phyloP scores from a whole-genome alignment of 2,113 vertebrate genomes.

The Ploceus nigricollis region DNA sequence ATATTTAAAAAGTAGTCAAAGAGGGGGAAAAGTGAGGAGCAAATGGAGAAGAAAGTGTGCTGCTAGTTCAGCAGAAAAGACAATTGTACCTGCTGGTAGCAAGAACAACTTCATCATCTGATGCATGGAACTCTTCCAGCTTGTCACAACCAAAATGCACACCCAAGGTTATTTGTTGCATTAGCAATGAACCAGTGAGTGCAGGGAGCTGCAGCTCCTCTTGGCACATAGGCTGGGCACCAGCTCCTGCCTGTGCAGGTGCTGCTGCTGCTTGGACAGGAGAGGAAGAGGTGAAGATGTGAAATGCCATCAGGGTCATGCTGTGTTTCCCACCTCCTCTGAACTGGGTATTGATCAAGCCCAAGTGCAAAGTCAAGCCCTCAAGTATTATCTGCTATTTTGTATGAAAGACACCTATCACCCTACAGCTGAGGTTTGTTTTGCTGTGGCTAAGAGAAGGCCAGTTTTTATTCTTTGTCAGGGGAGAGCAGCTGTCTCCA shows the following conservation, averaged over 20 bases:
- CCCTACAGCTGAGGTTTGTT: neutral
- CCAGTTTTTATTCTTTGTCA: neutral
- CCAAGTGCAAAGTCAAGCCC: neutral
- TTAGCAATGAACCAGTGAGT: neutral
- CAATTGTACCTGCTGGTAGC: neutral
- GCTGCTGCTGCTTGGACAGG: neutral
- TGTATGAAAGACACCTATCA: neutral
- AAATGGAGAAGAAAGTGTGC: neutral
- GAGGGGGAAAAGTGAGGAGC: neutral
- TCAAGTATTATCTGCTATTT: neutral
- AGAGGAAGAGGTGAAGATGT: neutral
- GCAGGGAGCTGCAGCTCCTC: neutral
- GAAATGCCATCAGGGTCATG: accelerated
- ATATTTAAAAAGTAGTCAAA: conserved; percentile 15
- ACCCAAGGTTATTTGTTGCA: conserved; percentile 23
- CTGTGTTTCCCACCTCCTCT: neutral
- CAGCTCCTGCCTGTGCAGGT: neutral
- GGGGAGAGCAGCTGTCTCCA: neutral
- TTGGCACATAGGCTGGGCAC: neutral
- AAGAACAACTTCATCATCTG: conserved; percentile 2
- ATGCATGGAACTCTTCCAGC: neutral
- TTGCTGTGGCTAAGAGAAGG: neutral
- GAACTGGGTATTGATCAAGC: neutral
- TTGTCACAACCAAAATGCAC: conserved; percentile 12
- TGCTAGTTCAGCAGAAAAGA: conserved; percentile 29